Percentiles rank a stretch among this genome's conserved stretches.
phyloP scores from a whole-genome alignment of 2,113 vertebrate species.

The Columbina picui region DNA sequence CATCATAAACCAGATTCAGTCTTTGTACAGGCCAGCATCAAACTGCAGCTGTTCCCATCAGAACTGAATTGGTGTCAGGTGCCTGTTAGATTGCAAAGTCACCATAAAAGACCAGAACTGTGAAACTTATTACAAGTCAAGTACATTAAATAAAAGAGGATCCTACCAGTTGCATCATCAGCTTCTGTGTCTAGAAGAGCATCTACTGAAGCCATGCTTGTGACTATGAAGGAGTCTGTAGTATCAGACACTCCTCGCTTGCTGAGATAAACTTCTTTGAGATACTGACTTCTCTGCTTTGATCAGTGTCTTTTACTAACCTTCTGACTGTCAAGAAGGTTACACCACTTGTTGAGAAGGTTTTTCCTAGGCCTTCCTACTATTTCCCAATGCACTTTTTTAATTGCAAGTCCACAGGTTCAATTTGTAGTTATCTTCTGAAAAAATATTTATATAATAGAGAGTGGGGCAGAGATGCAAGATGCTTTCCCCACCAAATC shows the following conservation, averaged over 20 bases:
- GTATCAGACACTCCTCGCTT: constrained; percentile 65
- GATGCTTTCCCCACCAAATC: constrained; percentile 43
- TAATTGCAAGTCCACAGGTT: constrained; percentile 19
- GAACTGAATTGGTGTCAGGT: constrained; percentile 37
- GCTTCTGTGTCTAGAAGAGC: constrained; percentile 72
- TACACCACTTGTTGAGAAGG: constrained; percentile 45
- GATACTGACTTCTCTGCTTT: constrained; percentile 64
- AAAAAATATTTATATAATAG: constrained; percentile 4
- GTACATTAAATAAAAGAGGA: constrained; percentile 69
- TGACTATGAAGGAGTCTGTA: constrained; percentile 65
- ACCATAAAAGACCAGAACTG: constrained; percentile 40
- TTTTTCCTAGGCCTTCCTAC: constrained; percentile 55
- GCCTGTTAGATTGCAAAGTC: constrained; percentile 17
- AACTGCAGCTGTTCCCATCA: not conserved
- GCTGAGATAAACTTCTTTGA: constrained; percentile 67
- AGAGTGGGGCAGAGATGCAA: constrained; percentile 11
- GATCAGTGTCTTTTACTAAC: constrained; percentile 59
- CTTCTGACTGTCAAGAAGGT: constrained; percentile 60
- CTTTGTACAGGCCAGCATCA: not conserved
- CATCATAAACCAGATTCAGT: constrained; percentile 50
- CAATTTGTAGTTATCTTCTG: constrained; percentile 53
- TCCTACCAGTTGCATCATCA: constrained; percentile 72
- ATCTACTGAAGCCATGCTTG: constrained; percentile 73
- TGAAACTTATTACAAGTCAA: constrained; percentile 63
- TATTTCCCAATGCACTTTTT: constrained; percentile 31